Conservation (phyloP, 2,113 vertebrate species). For the Mesembrinibis cayennensis region DNA sequence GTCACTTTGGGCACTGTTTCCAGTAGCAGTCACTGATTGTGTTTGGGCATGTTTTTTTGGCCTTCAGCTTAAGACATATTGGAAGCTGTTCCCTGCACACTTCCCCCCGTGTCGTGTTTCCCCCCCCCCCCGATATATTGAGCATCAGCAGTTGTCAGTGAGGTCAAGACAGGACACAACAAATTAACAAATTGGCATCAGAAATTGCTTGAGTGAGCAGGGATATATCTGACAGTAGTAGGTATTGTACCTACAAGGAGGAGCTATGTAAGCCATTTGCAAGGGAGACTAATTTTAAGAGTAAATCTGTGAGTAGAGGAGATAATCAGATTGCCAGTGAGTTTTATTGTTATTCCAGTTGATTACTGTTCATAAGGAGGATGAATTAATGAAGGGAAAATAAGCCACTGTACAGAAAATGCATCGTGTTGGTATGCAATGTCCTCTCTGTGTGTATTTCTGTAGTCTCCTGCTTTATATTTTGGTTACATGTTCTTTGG, state of each 20-base stretch:
- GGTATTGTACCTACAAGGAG: not conserved
- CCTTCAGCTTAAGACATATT: not conserved
- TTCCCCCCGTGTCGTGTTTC: too few relatives aligned
- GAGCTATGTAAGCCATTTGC: not conserved
- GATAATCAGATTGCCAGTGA: not conserved
- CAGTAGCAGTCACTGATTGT: not conserved
- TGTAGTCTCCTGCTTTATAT: not conserved
- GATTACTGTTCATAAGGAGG: not conserved
- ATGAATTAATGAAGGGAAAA: not conserved
- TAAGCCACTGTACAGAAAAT: not conserved
- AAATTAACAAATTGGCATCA: not conserved
- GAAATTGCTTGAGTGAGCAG: not conserved
- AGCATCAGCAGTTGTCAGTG: not conserved
- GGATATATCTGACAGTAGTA: not conserved
- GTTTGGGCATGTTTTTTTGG: not conserved
- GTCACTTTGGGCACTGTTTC: not conserved
- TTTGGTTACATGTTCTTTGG: not conserved
- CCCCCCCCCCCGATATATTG: rapidly evolving
- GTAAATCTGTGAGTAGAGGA: not conserved
- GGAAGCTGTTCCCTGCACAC: not conserved
- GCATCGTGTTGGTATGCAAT: not conserved
- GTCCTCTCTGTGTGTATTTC: not conserved
- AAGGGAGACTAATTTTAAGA: not conserved
- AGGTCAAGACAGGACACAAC: not conserved
- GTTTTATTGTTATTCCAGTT: not conserved